Conservation (phyloP, 2,797 vertebrate genomes). For the Catamblyrhynchus diadema region DNA sequence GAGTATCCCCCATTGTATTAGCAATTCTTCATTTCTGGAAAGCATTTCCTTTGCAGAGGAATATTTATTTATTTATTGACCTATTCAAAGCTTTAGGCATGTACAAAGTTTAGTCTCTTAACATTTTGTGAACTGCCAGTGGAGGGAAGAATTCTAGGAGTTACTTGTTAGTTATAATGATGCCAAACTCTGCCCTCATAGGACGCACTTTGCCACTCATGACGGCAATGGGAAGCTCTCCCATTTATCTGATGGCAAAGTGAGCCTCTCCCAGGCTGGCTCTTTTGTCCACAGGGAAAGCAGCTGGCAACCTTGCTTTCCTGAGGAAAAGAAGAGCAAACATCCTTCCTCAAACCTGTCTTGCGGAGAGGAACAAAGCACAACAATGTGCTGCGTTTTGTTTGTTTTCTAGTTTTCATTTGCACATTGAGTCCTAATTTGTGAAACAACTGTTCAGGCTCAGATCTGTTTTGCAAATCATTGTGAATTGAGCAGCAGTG, state of each 20-base stretch:
- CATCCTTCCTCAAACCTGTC: not conserved
- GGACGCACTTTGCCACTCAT: not conserved
- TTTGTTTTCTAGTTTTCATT: constrained; percentile 23
- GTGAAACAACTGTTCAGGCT: constrained; percentile 24
- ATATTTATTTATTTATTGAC: not conserved
- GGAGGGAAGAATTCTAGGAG: not conserved
- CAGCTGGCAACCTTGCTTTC: not conserved
- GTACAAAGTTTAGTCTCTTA: not conserved
- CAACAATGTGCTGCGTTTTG: not conserved
- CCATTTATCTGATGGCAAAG: not conserved
- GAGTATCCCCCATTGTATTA: not conserved
- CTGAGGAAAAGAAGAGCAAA: not conserved
- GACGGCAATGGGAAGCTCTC: rapidly evolving
- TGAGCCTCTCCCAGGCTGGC: not conserved
- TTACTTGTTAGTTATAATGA: not conserved
- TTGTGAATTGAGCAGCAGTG: constrained; percentile 23
- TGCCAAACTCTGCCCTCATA: not conserved
- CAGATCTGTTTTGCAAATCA: constrained; percentile 18
- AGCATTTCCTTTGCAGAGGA: not conserved
- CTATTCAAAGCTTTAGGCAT: not conserved
- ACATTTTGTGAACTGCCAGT: not conserved
- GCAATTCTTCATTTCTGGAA: not conserved
- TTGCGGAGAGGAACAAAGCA: not conserved
- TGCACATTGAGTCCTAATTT: not conserved
- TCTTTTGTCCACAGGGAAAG: not conserved